phyloP scores from a whole-genome alignment of 92 coral and sea anemone species.

The Galaxea fascicularis region DNA sequence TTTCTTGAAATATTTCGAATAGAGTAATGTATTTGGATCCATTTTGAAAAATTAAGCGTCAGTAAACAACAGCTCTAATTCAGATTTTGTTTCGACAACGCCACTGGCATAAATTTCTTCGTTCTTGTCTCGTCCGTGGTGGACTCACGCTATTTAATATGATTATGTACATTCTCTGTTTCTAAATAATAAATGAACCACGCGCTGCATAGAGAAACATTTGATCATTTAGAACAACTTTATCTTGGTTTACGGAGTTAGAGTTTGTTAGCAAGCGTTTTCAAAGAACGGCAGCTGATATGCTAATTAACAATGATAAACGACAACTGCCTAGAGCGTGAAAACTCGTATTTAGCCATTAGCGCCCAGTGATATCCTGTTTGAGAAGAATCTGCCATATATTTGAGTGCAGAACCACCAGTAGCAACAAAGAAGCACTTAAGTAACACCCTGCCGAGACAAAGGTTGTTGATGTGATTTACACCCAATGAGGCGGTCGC shows the following conservation, averaged over 20 bases:
- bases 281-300: conserved; percentile 4
- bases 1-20: too few relatives aligned
- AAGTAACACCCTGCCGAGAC: neutral
- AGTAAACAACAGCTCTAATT: neutral
- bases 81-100: neutral
- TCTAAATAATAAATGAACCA: too few relatives aligned
- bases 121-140: neutral
- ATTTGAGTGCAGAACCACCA: conserved; percentile 13
- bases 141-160: too few relatives aligned
- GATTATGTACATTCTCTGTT: too few relatives aligned
- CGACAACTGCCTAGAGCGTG: conserved; percentile 1
- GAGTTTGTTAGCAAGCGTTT: neutral
- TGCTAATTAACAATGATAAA: conserved; percentile 11
- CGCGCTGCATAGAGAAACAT: neutral
- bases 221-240: neutral
- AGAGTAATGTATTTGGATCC: neutral
- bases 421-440: conserved; percentile 28
- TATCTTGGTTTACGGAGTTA: neutral
- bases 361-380: conserved; percentile 37
- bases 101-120: too few relatives aligned
- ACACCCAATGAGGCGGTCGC: neutral
- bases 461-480: conserved; percentile 19
- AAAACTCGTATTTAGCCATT: conserved; percentile 27
- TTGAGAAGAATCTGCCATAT: conserved; percentile 5
- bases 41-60: neutral